A percentile compares a stretch with the other conserved stretches of the same genome.
Conservation (phyloP, 2,888 invertebrate genomes). For the Mimachlamys varia region DNA sequence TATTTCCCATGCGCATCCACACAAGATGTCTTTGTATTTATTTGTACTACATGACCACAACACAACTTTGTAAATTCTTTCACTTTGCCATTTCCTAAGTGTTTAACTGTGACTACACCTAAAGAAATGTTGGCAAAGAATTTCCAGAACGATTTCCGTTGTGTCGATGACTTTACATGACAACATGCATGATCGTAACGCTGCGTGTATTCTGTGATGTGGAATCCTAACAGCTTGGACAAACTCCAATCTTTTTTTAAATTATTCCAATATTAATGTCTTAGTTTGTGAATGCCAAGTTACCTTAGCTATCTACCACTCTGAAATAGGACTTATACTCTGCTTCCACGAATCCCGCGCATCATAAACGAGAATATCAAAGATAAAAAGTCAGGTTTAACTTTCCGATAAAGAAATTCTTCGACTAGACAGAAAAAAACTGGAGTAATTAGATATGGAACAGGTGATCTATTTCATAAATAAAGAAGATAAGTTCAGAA, state of each 20-base stretch:
- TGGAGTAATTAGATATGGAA: not conserved
- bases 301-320: not conserved
- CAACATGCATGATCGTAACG: not conserved
- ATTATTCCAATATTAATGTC: constrained; percentile 11
- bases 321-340: not conserved
- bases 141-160: not conserved
- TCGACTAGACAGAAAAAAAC: constrained; percentile 1
- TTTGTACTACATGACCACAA: too few relatives aligned
- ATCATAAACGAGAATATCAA: constrained; percentile 10
- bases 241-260: constrained; percentile 22
- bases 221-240: not conserved
- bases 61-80: too few relatives aligned
- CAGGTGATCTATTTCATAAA: constrained; percentile 12
- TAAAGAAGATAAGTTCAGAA: not conserved
- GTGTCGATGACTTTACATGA: not conserved
- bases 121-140: not conserved
- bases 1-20: too few relatives aligned
- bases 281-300: not conserved
- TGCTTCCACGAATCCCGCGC: not conserved
- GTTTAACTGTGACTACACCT: not conserved
- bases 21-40: too few relatives aligned
- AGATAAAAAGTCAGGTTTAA: constrained; percentile 32
- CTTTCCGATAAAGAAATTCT: constrained; percentile 18
- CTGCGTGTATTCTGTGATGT: not conserved
- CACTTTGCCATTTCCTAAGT: not conserved